Percentiles rank a stretch among this genome's conserved stretches.
These are phyloP conservation scores for Thecophora atra DNA, from an alignment of 2,888 invertebrate genomes.

Conservation along the genomic window DNA sequence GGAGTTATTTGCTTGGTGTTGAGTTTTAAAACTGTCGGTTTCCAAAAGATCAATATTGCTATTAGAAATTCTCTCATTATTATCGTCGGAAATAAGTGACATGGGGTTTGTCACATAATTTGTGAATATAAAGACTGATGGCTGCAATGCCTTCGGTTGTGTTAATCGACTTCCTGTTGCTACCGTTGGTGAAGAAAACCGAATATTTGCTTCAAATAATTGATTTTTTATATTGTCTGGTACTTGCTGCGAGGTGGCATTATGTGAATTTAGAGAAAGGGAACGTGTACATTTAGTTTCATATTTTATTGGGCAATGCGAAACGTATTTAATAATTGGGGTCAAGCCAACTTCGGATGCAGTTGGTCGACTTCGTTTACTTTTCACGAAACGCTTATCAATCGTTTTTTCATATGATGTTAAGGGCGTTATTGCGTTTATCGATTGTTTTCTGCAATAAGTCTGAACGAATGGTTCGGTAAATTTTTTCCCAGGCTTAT, in stretches of 20 bases:
- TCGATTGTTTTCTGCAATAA: conserved; percentile 8
- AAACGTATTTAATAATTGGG: conserved; percentile 28
- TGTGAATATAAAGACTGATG: conserved; percentile 63
- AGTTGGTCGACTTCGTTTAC: background rate
- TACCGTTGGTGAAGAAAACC: background rate
- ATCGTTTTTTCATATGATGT: conserved; percentile 7
- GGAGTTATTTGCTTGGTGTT: conserved; percentile 58
- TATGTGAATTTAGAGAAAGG: conserved; percentile 29
- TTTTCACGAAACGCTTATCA: conserved; percentile 10
- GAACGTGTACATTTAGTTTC: conserved; percentile 34
- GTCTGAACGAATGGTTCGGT: background rate
- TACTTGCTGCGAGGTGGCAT: background rate
- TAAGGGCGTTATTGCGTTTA: background rate
- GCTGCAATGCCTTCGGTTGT: conserved; percentile 58
- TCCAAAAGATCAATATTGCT: conserved; percentile 36
- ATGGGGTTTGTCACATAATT: conserved; percentile 59
- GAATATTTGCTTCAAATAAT: conserved; percentile 20
- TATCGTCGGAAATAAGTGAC: conserved; percentile 33
- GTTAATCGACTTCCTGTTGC: conserved; percentile 43
- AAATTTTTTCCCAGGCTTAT: conserved; percentile 22
- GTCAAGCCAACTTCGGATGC: conserved; percentile 36
- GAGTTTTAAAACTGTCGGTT: conserved; percentile 46
- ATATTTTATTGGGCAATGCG: conserved; percentile 30
- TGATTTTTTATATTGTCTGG: conserved; percentile 17
- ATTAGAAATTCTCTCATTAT: conserved; percentile 34